phyloP scores from a whole-genome alignment of 2,797 vertebrate genomes.

The Poecile montanus region DNA sequence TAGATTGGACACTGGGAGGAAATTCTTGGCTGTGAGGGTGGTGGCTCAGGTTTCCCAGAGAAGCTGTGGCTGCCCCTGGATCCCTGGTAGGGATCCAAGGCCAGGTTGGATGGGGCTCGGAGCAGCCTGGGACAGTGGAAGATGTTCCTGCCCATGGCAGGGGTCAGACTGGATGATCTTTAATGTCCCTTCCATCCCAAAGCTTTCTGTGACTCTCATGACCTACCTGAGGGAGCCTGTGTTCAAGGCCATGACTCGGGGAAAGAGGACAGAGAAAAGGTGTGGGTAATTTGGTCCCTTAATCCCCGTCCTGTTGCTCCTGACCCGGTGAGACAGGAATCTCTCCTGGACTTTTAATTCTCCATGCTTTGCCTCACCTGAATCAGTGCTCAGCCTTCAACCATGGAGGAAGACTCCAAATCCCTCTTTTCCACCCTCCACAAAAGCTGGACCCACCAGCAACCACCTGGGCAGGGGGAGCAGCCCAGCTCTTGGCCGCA shows the following conservation, averaged over 20 bases:
- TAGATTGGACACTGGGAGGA: background rate
- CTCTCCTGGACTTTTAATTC: background rate
- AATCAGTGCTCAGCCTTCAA: background rate
- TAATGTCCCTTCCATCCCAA: background rate
- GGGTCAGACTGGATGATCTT: rapidly evolving
- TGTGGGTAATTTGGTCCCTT: background rate
- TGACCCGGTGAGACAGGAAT: too few species aligned
- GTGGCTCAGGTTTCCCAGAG: background rate
- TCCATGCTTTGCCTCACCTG: rapidly evolving
- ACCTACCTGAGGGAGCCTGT: background rate
- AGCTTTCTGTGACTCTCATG: background rate
- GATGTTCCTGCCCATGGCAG: background rate
- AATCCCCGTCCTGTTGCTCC: background rate
- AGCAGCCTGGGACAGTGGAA: rapidly evolving
- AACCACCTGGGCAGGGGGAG: background rate
- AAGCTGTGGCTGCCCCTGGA: background rate
- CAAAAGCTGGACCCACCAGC: background rate
- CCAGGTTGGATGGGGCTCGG: rapidly evolving
- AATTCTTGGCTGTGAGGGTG: rapidly evolving
- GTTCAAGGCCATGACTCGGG: background rate
- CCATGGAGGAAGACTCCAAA: background rate
- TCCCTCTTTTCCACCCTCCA: background rate
- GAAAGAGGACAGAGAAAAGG: background rate
- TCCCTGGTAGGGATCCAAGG: background rate
- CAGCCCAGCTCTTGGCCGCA: background rate